Conservation (phyloP, 2,888 invertebrate genomes). For the Aradus depressus region DNA sequence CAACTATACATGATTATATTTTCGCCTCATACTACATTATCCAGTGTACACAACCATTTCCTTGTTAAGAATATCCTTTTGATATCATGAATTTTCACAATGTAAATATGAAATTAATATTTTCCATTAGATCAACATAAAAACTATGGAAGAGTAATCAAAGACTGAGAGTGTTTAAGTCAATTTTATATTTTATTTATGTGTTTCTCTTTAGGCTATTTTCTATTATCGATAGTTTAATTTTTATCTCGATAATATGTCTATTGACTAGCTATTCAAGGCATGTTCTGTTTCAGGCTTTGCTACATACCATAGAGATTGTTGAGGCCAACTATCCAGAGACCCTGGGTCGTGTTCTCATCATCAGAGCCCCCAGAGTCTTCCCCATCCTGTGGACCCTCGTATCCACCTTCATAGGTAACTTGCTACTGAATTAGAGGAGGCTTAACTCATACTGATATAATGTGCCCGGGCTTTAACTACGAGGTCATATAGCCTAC, state of each 20-base stretch:
- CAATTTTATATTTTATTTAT: neutral
- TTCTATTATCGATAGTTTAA: neutral
- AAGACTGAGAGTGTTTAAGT: too few species aligned
- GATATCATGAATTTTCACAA: too few species aligned
- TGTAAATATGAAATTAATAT: too few species aligned
- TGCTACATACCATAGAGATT: conserved; percentile 61
- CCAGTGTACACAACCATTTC: too few species aligned
- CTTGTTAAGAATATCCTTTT: too few species aligned
- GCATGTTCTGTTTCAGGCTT: conserved; percentile 38
- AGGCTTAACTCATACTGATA: neutral
- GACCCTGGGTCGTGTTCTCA: conserved; percentile 82
- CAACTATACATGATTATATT: too few species aligned
- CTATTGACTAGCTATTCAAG: neutral
- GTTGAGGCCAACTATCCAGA: conserved; percentile 92
- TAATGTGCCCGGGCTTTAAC: neutral
- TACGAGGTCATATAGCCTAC: too few species aligned
- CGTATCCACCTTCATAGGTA: conserved; percentile 85
- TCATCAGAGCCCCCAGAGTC: conserved; percentile 83
- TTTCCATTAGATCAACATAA: too few species aligned
- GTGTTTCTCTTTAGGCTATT: neutral
- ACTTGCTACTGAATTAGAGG: conserved; percentile 27
- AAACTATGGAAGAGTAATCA: too few species aligned
- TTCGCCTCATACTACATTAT: too few species aligned
- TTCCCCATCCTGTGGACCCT: conserved; percentile 94
- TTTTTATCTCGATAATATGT: neutral